These are phyloP conservation scores for Busseola fusca DNA, from an alignment of 2,888 invertebrate genomes.

Conservation along the genomic window DNA sequence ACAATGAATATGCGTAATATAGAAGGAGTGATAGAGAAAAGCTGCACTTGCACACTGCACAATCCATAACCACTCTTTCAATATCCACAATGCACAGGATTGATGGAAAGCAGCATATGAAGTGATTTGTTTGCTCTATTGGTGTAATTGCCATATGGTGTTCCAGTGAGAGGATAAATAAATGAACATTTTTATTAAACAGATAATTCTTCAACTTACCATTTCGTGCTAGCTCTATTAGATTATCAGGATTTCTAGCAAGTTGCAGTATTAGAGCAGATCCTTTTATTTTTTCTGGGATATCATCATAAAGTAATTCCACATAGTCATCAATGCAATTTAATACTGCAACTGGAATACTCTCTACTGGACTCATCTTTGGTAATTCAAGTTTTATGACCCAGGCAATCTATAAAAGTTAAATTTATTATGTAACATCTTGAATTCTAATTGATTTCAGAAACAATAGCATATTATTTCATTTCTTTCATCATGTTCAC, in stretches of 20 bases:
- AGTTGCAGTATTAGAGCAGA: conserved; percentile 97
- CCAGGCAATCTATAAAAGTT: conserved; percentile 10
- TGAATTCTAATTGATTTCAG: neutral
- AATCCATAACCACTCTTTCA: no score
- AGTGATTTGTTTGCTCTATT: no score
- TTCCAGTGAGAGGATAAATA: no score
- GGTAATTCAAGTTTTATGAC: neutral
- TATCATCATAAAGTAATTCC: conserved; percentile 98
- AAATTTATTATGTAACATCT: conserved; percentile 2
- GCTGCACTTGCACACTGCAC: no score
- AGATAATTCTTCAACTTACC: conserved; percentile 87
- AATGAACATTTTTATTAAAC: neutral
- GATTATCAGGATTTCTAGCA: conserved; percentile 97
- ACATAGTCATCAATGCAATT: conserved; percentile 97
- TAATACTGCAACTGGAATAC: conserved; percentile 90
- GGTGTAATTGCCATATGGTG: no score
- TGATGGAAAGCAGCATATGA: no score
- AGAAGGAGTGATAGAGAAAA: no score
- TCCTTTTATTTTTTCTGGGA: conserved; percentile 97
- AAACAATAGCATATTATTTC: neutral
- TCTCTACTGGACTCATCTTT: conserved; percentile 89
- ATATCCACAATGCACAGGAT: no score
- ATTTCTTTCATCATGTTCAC: neutral
- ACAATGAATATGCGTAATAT: no score
- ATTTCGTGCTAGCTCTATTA: conserved; percentile 97